Evolutionary conservation across 37 sponge, comb jelly and placozoan genomes (phyloP).

Genomic region (Cladorhizidae sp.): DNA sequence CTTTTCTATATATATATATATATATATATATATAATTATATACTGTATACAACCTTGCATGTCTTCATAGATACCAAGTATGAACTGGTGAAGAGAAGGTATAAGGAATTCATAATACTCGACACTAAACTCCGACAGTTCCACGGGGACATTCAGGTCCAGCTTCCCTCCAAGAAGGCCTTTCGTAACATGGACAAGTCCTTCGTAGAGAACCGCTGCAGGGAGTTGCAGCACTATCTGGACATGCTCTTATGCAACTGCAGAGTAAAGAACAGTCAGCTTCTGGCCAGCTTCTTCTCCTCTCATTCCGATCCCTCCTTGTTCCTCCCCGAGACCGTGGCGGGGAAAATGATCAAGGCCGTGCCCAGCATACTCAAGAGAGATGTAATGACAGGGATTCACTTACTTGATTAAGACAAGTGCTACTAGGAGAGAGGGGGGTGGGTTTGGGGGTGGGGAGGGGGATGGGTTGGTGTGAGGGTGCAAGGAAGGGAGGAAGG

Average conservation of each 20-base stretch:
- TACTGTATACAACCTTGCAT: too few species aligned
- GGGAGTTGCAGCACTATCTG: slow-evolving; percentile 53
- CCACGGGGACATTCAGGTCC: neutral
- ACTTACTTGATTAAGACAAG: too few species aligned
- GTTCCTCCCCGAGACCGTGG: slow-evolving; percentile 53
- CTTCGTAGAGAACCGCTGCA: slow-evolving; percentile 52
- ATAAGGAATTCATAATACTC: slow-evolving; percentile 67
- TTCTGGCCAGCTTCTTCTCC: slow-evolving; percentile 50
- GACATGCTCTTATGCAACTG: neutral
- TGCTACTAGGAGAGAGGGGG: neutral
- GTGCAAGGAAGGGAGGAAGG: too few species aligned
- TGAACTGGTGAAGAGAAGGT: slow-evolving; percentile 22
- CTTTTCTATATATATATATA: too few species aligned
- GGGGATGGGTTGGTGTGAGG: too few species aligned
- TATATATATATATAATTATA: too few species aligned
- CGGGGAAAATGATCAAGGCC: slow-evolving; percentile 40
- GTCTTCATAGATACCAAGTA: neutral
- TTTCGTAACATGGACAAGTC: slow-evolving; percentile 53
- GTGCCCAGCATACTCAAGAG: slow-evolving; percentile 48
- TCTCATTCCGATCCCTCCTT: slow-evolving; percentile 39
- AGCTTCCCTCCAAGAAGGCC: slow-evolving; percentile 56
- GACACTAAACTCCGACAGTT: slow-evolving; percentile 68
- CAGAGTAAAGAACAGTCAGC: slow-evolving; percentile 19
- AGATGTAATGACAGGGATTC: too few species aligned
- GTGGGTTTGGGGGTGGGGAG: too few species aligned